Base-by-base conservation (phyloP, 2,797 vertebrate species). In the Microctenopoma lineatum region DNA sequence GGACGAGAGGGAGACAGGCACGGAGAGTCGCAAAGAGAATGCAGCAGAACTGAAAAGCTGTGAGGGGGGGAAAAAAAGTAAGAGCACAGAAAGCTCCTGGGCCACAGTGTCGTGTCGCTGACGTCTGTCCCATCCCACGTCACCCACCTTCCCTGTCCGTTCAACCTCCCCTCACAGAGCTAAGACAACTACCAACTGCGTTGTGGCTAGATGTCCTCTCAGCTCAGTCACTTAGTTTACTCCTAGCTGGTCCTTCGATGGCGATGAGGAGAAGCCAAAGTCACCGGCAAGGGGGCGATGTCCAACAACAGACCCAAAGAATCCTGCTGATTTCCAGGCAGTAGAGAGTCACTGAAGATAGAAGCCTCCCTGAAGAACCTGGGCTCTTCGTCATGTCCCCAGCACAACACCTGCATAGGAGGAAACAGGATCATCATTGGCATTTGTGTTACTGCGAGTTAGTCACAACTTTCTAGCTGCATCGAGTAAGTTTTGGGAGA, bases 321-420 rank as follows among this genome's bases (percentile, higher is more conserved):
- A 57, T 62, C 61, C 58, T 41, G 65, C 44, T 53, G 62, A 75
- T 66, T 74, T 75, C 62, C 72, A 50, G 57, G 64, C 55, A 27
- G 59, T 80, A 58, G 6, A 47, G 26, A 51, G 78, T 74, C 76
- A 54, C 71, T 64, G 77, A 82, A 72, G 73, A 80, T 80, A 46
- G 56, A 70, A 66, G 45, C 38, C 42, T 65, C 79, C 75, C 80
- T 83, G 74, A 81, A 76, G 57, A 88, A 70, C 58, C 59, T 67
- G 59, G 42, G 62, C 42, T 74, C 54, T 44, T 26, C 5, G 36
- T 64, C 61, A 46, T 29, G 51, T 68, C 76, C 73, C 59, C 50
- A 18, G 55, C 56, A 42, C 7, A 25, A 55, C n/a, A 68, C 59
- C 78, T 83, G 63, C 45, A 63, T 3, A 10, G 74, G 55, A 78